Evolutionary conservation across 1,140 invertebrate species (phyloP).

Genomic region (Aphelinus atriplicis): DNA sequence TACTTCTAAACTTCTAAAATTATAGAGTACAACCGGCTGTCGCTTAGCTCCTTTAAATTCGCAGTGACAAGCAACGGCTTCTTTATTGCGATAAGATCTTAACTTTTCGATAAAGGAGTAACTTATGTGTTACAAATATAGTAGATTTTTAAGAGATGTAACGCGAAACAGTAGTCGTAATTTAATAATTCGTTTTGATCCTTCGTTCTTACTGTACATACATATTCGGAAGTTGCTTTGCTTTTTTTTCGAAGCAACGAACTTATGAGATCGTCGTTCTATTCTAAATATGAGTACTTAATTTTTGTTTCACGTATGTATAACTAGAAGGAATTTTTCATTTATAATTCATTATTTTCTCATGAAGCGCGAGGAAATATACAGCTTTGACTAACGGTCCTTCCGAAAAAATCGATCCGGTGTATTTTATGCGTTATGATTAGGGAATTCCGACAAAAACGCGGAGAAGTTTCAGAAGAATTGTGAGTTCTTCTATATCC

Average conservation of each 20-base stretch:
- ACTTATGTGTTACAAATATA: slow-evolving; percentile 35
- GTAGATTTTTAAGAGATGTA: slow-evolving; percentile 25
- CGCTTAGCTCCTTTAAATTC: slow-evolving; percentile 38
- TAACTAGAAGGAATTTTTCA: slow-evolving; percentile 38
- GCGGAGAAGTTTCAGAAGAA: slow-evolving; percentile 35
- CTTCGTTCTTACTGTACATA: slow-evolving; percentile 42
- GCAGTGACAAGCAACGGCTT: slow-evolving; percentile 15
- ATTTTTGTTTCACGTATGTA: slow-evolving; percentile 23
- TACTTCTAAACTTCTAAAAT: slow-evolving; percentile 51
- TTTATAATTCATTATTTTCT: slow-evolving; percentile 31
- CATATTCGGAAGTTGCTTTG: slow-evolving; percentile 41
- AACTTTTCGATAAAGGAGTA: slow-evolving; percentile 22
- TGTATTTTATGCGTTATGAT: slow-evolving; percentile 34
- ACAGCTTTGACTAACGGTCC: slow-evolving; percentile 43
- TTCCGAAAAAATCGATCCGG: slow-evolving; percentile 38
- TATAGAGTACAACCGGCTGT: slow-evolving; percentile 46
- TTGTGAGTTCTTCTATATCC: slow-evolving; percentile 12
- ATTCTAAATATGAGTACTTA: slow-evolving; percentile 39
- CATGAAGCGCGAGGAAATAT: slow-evolving; percentile 45
- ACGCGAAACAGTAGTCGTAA: slow-evolving; percentile 38
- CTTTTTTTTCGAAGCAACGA: slow-evolving; percentile 42
- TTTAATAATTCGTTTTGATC: slow-evolving; percentile 41
- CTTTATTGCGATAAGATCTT: slow-evolving; percentile 39
- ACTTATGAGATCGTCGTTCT: slow-evolving; percentile 22
- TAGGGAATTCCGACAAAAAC: slow-evolving; percentile 34